Percentiles rank a stretch among this genome's conserved stretches.
Evolutionary conservation across 2,113 vertebrate genomes (phyloP).

Genomic region (Thymallus thymallus): DNA sequence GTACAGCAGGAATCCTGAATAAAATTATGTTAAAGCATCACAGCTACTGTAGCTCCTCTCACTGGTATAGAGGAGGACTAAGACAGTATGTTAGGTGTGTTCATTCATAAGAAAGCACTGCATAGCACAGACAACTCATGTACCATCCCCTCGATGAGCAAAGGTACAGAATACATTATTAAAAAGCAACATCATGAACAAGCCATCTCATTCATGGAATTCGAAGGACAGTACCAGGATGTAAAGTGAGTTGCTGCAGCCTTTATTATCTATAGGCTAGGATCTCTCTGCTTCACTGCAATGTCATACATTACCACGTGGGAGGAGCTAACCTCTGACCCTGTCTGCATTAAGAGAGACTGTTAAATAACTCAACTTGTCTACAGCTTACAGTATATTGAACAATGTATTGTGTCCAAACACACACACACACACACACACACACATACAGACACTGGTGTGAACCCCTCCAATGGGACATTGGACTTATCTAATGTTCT

Average conservation of each 20-base stretch:
- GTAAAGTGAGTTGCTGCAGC: neutral
- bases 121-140: neutral
- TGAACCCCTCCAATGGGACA: no score
- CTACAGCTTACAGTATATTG: neutral
- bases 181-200: no score
- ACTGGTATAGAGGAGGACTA: neutral
- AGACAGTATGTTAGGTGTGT: neutral
- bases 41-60: constrained; percentile 1
- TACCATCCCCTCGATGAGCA: neutral
- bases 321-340: neutral
- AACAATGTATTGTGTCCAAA: neutral
- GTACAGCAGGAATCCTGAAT: neutral
- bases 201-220: neutral
- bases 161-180: no score
- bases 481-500: no score
- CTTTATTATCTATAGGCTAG: neutral
- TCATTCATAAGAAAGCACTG: neutral
- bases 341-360: neutral
- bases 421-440: no score
- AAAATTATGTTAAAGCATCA: neutral
- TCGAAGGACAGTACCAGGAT: neutral
- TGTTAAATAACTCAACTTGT: neutral
- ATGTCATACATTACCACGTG: neutral
- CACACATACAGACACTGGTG: no score
- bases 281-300: neutral